Percentiles rank a stretch among this genome's conserved stretches.
Evolutionary conservation across 2,113 vertebrate genomes (phyloP).

Genomic region (Delphinapterus leucas): DNA sequence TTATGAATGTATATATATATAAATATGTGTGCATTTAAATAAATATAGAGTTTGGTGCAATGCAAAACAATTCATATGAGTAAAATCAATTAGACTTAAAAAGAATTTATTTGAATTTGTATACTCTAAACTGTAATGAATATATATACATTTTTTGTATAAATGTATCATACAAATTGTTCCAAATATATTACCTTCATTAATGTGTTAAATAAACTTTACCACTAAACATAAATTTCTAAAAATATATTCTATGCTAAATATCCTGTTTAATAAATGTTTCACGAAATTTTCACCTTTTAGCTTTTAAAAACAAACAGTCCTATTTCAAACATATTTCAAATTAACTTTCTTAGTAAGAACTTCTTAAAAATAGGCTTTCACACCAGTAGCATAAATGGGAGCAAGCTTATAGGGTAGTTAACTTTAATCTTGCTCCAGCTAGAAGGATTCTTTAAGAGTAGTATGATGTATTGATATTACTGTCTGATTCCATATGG

Average conservation of each 20-base stretch:
- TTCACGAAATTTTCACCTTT: not conserved
- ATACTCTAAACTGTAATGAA: not conserved
- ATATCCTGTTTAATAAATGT: not conserved
- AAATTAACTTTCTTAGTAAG: constrained; percentile 19
- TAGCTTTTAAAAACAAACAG: not conserved
- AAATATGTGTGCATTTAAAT: not conserved
- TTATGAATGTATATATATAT: not conserved
- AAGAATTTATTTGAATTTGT: constrained; percentile 40
- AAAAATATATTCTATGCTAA: not conserved
- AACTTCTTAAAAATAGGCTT: constrained; percentile 58
- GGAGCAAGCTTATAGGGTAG: constrained; percentile 44
- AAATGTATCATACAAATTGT: not conserved
- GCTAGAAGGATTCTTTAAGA: constrained; percentile 67
- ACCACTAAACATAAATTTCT: not conserved
- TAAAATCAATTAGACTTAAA: constrained; percentile 51
- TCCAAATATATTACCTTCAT: not conserved
- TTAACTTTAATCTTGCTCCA: not conserved
- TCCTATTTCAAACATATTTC: not conserved
- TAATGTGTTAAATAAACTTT: not conserved
- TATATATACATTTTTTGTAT: not conserved
- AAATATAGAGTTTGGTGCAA: not conserved
- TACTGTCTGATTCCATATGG: not conserved
- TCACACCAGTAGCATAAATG: constrained; percentile 3
- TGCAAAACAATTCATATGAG: constrained; percentile 46
- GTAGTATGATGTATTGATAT: constrained; percentile 39